Percentiles rank a stretch among this genome's conserved stretches.
Conservation (phyloP, 2,888 invertebrate genomes). For the Mimachlamys varia region DNA sequence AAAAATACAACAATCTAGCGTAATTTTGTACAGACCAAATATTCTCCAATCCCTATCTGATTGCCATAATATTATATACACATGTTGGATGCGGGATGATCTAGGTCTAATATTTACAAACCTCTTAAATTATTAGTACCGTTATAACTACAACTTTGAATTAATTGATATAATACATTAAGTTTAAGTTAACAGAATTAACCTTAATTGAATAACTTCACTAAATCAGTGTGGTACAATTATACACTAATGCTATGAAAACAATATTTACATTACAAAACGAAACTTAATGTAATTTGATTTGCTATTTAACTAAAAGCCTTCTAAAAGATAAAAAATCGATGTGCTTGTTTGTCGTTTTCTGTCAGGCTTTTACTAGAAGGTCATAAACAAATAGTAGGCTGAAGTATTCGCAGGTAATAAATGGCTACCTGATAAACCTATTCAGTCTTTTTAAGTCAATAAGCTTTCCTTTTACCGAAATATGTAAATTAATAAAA, state of each 20-base stretch:
- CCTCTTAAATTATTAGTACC: too few species aligned
- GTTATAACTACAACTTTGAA: too few species aligned
- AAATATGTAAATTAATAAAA: slow-evolving; percentile 33
- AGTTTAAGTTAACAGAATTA: not conserved
- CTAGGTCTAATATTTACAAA: too few species aligned
- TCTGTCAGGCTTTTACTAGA: not conserved
- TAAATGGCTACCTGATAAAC: slow-evolving; percentile 11
- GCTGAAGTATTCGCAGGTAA: not conserved
- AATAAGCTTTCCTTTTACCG: not conserved
- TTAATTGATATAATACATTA: not conserved
- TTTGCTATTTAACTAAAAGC: not conserved
- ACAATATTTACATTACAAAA: not conserved
- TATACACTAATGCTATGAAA: too few species aligned
- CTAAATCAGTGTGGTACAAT: too few species aligned
- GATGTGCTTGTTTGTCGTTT: not conserved
- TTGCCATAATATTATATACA: too few species aligned
- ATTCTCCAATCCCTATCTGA: too few species aligned
- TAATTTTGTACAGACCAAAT: too few species aligned
- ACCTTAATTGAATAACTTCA: not conserved
- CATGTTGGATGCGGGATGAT: too few species aligned
- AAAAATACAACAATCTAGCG: too few species aligned
- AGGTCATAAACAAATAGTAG: not conserved
- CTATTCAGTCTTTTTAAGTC: not conserved
- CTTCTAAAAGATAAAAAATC: not conserved
- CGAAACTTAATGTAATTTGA: not conserved